phyloP scores from a whole-genome alignment of 53 echinoderm and acorn worm species.

The Holothuria scabra region DNA sequence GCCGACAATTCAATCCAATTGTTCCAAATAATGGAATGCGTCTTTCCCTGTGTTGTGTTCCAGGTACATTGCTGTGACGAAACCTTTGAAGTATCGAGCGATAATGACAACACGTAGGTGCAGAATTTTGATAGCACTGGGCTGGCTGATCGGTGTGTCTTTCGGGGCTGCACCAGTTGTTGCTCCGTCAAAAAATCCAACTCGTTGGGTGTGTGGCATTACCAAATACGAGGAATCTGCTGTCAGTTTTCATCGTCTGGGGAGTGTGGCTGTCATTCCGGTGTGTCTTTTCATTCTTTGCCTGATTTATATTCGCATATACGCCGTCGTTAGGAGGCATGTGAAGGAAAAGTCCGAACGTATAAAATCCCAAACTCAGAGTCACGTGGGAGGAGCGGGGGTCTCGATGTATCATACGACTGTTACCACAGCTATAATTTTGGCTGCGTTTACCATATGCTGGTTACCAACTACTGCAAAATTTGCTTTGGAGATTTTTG shows the following conservation, averaged over 20 bases:
- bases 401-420: neutral
- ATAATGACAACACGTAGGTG: constrained; percentile 31
- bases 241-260: neutral
- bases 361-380: neutral
- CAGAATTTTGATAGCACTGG: neutral
- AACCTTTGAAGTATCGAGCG: constrained; percentile 32
- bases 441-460: constrained; percentile 35
- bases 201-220: constrained; percentile 34
- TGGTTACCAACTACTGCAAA: constrained; percentile 36
- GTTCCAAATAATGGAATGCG: too few relatives aligned
- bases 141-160: neutral
- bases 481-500: neutral
- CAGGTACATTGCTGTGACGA: constrained; percentile 41
- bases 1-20: too few relatives aligned
- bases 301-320: constrained; percentile 25
- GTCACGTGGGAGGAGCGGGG: neutral
- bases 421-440: constrained; percentile 32
- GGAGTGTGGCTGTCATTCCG: neutral
- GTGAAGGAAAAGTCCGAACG: neutral
- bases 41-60: too few relatives aligned
- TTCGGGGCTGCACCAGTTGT: constrained; percentile 1
- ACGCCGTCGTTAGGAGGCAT: neutral
- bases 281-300: neutral
- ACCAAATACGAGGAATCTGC: constrained; percentile 12
- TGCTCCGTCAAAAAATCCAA: constrained; percentile 2